phyloP scores from a whole-genome alignment of 2,797 vertebrate genomes.

The Cichlasoma orientale region DNA sequence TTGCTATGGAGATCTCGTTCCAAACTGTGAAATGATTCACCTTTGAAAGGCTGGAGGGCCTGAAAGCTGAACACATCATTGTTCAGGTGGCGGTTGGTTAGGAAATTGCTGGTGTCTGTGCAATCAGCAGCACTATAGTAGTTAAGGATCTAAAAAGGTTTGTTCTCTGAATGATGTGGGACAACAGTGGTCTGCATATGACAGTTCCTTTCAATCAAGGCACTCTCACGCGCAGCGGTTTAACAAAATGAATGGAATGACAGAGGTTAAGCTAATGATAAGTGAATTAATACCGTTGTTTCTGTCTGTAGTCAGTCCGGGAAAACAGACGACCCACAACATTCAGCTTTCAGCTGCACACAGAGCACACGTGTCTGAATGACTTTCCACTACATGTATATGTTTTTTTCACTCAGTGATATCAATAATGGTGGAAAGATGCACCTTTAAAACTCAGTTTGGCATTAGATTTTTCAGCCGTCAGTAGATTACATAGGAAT shows the following conservation, averaged over 20 bases:
- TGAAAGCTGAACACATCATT: conserved; percentile 99
- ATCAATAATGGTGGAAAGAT: conserved; percentile 41
- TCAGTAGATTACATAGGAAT: conserved; percentile 59
- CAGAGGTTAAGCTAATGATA: conserved; percentile 75
- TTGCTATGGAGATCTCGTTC: conserved; percentile 99
- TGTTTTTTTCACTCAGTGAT: conserved; percentile 28
- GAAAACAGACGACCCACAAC: conserved; percentile 57
- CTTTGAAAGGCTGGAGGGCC: conserved; percentile 99
- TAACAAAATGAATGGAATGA: conserved; percentile 74
- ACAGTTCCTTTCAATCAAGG: conserved; percentile 90
- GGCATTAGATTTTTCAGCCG: conserved; percentile 24
- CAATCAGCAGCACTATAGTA: conserved; percentile 99
- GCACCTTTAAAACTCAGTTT: conserved; percentile 43
- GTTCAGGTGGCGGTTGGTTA: conserved; percentile 99
- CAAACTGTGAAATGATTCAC: conserved; percentile 99
- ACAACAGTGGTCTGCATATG: conserved; percentile 97
- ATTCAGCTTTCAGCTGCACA: conserved; percentile 62
- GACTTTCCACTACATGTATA: conserved; percentile 32
- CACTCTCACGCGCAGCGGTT: conserved; percentile 76
- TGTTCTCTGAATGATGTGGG: conserved; percentile 98
- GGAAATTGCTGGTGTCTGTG: conserved; percentile 99
- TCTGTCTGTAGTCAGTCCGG: conserved; percentile 61
- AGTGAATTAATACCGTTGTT: conserved; percentile 78
- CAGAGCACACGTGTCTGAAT: conserved; percentile 57
- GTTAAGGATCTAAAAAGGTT: conserved; percentile 99